phyloP scores from a whole-genome alignment of 2,888 invertebrate species.

The Drosophila emarginata region DNA sequence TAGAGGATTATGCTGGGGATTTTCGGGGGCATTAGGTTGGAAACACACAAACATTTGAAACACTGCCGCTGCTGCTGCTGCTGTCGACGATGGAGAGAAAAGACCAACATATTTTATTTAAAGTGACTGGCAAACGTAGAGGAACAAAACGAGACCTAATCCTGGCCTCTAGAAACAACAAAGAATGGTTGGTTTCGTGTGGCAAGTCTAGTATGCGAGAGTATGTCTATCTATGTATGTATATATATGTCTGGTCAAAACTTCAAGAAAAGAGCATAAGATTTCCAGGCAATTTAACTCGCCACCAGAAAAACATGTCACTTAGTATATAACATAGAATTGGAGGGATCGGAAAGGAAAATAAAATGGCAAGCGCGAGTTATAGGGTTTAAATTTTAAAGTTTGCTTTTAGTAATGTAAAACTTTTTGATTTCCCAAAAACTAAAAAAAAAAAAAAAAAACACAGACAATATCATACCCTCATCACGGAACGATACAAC shows the following conservation, averaged over 20 bases:
- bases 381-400: conserved; percentile 43
- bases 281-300: conserved; percentile 81
- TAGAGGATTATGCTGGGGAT: conserved; percentile 71
- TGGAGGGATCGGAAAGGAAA: neutral
- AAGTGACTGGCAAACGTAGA: conserved; percentile 64
- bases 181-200: conserved; percentile 43
- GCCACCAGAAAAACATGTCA: conserved; percentile 61
- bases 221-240: conserved; percentile 11
- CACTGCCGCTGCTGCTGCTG: conserved; percentile 53
- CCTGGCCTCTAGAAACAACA: conserved; percentile 55
- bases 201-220: conserved; percentile 10
- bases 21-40: conserved; percentile 77
- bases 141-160: conserved; percentile 65
- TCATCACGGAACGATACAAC: conserved; percentile 80
- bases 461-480: conserved; percentile 79
- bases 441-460: no score
- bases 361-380: neutral
- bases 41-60: conserved; percentile 69
- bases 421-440: neutral
- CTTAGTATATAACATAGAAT: conserved; percentile 8
- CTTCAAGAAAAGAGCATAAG: conserved; percentile 45
- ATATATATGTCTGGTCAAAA: conserved; percentile 40
- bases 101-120: conserved; percentile 72
- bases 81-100: conserved; percentile 43
- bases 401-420: conserved; percentile 4